phyloP scores from a whole-genome alignment of 2,797 vertebrate species.

The Peromyscus attwateri region DNA sequence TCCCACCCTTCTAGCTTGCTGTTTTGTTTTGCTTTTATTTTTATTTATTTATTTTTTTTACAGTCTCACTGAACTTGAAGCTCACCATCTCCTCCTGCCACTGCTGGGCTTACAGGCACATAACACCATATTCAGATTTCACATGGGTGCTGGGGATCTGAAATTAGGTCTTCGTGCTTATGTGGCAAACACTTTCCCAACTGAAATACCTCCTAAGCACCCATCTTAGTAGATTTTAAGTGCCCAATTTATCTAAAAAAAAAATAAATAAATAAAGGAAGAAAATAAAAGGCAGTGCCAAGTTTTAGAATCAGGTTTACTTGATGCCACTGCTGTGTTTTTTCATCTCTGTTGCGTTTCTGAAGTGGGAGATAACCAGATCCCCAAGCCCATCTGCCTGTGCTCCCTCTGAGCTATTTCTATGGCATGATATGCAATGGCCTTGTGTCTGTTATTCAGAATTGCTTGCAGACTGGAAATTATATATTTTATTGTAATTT shows the following conservation, averaged over 20 bases:
- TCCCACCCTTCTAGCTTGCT: neutral
- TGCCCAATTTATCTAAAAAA: neutral
- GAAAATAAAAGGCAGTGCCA: neutral
- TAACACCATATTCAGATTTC: neutral
- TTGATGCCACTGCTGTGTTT: neutral
- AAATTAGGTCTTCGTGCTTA: neutral
- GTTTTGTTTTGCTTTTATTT: neutral
- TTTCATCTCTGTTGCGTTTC: slow-evolving; percentile 6
- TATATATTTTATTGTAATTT: slow-evolving; percentile 79
- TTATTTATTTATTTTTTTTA: neutral
- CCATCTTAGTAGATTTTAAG: slow-evolving; percentile 20
- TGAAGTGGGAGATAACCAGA: neutral
- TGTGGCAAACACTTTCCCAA: neutral
- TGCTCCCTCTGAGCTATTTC: slow-evolving; percentile 27
- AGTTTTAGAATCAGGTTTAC: slow-evolving; percentile 7
- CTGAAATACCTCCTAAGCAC: neutral
- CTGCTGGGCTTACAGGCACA: neutral
- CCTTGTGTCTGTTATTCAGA: neutral
- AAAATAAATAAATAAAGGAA: neutral
- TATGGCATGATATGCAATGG: neutral
- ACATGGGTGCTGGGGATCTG: neutral
- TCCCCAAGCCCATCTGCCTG: neutral
- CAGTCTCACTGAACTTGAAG: neutral
- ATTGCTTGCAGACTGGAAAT: slow-evolving; percentile 71
- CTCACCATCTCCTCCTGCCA: neutral